Conservation (phyloP, 2,888 invertebrate genomes). For the Ecliptopera silaceata region DNA sequence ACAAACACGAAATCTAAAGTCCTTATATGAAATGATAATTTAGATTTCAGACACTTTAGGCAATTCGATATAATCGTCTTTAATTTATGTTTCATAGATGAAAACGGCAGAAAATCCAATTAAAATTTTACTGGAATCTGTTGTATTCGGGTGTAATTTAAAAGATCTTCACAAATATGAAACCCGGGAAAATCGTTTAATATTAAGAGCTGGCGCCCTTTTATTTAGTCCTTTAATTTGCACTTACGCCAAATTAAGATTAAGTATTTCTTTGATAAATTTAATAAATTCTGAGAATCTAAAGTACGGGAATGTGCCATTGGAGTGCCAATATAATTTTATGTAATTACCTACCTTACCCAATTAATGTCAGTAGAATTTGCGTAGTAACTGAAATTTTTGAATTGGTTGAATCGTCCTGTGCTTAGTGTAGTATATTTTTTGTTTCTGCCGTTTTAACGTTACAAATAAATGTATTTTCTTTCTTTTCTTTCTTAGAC, state of each 20-base stretch:
- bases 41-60: no score
- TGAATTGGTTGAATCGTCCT: not conserved
- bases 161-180: no score
- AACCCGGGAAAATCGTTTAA: not conserved
- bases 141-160: no score
- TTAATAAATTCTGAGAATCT: slow-evolving; percentile 5
- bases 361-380: slow-evolving; percentile 1
- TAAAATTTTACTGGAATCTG: no score
- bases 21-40: no score
- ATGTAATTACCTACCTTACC: not conserved
- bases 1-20: no score
- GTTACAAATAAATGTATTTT: no score
- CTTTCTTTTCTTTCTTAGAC: not conserved
- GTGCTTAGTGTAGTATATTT: not conserved
- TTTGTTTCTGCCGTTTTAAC: not conserved
- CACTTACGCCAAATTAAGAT: slow-evolving; percentile 5
- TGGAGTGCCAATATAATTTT: slow-evolving; percentile 8
- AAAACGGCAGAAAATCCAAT: no score
- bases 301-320: not conserved
- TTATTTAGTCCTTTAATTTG: slow-evolving; percentile 6
- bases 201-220: slow-evolving; percentile 4
- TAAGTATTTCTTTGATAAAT: slow-evolving; percentile 12
- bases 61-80: no score
- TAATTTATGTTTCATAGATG: no score
- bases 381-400: slow-evolving; percentile 5